Evolutionary conservation across 2,113 vertebrate genomes (phyloP), one percentile per base, ranked within the genome.

Genomic region (Pollachius pollachius): DNA sequence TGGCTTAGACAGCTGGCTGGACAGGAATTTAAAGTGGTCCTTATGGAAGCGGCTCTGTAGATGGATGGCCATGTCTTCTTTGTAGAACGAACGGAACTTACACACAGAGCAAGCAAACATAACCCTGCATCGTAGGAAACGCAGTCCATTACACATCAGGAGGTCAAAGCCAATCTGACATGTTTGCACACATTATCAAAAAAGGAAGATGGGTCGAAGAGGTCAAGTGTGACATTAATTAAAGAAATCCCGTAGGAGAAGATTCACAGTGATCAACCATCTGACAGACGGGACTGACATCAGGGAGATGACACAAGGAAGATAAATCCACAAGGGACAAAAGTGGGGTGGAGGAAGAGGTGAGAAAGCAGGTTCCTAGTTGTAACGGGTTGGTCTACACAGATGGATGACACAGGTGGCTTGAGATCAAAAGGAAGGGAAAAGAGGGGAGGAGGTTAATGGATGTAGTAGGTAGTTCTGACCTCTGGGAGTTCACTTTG

Each of bases 51-150:
- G 93, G 81, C 97, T 99, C 54, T 95, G 94, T 0, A 99, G 90
- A 70, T 98, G 97, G 52, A 58, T 75, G 37, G 80, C 85, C 95
- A 99, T 96, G 71, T 97, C 96, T 0, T 97, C 95, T 0, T 94
- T 94, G 17, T 97, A 97, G 84, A 97, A 97, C 0, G 97, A 96
- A 1, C 95, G 95, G 59, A 94, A 97, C 76, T 97, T 97, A 80
- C 97, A 98, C 5, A 97, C 87, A 0, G 97, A 98, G 66, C 97
- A 98, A 0, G 95, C 94, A 67, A 95, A 98, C 84, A 94, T 95
- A 85, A 97, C 93, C 91, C 96, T 97, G 86, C 19, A 25, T 0
- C 72, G 74, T 52, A 56, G 25, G 15, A 23, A 19, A 8, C 34
- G 1, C 57, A 19, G 3, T 63, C 23, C 2, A 15, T 23, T 21